Evolutionary conservation across 2,888 invertebrate species (phyloP).

Genomic region (Orgyia antiqua): DNA sequence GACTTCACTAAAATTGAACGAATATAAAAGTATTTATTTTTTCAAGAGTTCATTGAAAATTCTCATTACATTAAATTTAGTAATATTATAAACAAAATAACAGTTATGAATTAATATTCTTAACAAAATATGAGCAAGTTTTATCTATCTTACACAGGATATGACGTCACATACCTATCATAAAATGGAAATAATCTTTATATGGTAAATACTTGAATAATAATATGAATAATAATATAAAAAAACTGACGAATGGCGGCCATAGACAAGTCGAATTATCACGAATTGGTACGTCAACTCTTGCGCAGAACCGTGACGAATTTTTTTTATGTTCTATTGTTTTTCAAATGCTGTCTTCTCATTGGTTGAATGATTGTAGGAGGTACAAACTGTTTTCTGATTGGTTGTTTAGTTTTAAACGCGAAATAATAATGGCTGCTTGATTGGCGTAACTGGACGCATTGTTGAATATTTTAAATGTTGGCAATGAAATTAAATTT

Average conservation of each 20-base stretch:
- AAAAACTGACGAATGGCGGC: constrained; percentile 28
- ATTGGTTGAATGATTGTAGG: constrained; percentile 57
- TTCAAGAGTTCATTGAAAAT: too few species aligned
- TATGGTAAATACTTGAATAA: too few species aligned
- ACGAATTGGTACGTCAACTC: constrained; percentile 53
- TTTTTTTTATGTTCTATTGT: constrained; percentile 76
- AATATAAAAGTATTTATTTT: too few species aligned
- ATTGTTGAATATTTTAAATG: constrained; percentile 68
- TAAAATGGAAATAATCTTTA: too few species aligned
- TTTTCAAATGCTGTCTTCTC: constrained; percentile 58
- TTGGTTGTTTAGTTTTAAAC: constrained; percentile 59
- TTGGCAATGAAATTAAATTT: constrained; percentile 26
- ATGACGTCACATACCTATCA: too few species aligned
- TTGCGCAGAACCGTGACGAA: constrained; percentile 65
- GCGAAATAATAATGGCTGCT: constrained; percentile 70
- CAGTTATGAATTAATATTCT: too few species aligned
- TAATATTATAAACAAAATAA: too few species aligned
- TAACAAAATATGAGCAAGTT: too few species aligned
- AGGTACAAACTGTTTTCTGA: constrained; percentile 44
- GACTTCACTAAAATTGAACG: too few species aligned
- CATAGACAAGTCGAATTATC: constrained; percentile 26
- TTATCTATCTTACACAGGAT: too few species aligned
- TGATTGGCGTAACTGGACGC: constrained; percentile 60
- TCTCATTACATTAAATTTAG: too few species aligned
- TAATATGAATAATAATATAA: constrained; percentile 13